Percentiles rank a stretch among this genome's conserved stretches.
Evolutionary conservation across 1,140 invertebrate species (phyloP).

Genomic region (Medauroidea extradentata): DNA sequence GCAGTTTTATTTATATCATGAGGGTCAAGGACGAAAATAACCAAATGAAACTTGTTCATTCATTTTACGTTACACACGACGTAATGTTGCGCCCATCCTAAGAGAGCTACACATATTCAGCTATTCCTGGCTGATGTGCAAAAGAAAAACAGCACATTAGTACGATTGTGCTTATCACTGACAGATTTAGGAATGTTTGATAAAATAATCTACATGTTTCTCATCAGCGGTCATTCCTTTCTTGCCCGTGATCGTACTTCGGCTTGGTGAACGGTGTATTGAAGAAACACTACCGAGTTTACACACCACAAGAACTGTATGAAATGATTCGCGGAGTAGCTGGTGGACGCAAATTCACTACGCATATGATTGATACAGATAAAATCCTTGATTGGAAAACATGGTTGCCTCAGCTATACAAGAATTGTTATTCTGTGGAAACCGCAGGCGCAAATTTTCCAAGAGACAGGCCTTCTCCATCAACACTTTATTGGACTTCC

Average conservation of each 20-base stretch:
- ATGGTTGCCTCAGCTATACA: conserved; percentile 20
- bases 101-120: neutral
- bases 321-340: neutral
- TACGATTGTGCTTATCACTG: neutral
- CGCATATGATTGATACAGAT: conserved; percentile 4
- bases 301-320: conserved; percentile 8
- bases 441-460: too few relatives aligned
- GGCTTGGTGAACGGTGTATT: neutral
- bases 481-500: too few relatives aligned
- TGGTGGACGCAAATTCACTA: conserved; percentile 2
- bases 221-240: conserved; percentile 19
- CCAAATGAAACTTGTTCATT: neutral
- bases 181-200: neutral
- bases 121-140: neutral
- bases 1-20: neutral
- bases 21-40: neutral
- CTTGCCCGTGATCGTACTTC: conserved; percentile 19
- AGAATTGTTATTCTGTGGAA: conserved; percentile 8
- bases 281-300: conserved; percentile 17
- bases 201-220: conserved; percentile 6
- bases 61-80: neutral
- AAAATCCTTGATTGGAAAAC: conserved; percentile 19
- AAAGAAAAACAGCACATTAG: conserved; percentile 3
- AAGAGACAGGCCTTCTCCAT: too few relatives aligned
- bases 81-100: neutral